Evolutionary conservation across 2,888 invertebrate genomes (phyloP).

Genomic region (Polylopha cassiicola): DNA sequence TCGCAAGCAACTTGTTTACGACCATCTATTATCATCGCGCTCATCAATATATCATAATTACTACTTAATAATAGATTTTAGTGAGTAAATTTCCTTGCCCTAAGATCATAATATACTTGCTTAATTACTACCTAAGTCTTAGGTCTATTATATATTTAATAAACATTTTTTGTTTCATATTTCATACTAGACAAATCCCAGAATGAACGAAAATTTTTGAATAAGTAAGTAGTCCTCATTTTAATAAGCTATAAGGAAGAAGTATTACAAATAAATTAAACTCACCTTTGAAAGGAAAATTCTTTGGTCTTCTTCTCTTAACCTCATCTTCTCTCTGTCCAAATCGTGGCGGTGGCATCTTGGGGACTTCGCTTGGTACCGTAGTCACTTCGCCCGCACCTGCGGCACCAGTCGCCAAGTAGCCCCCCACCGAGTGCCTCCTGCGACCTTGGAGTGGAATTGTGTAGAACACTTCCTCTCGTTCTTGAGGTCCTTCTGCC

Average conservation of each 20-base stretch:
- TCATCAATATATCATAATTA: conserved; percentile 44
- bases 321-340: conserved; percentile 57
- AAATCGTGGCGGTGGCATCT: conserved; percentile 71
- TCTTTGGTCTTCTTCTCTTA: conserved; percentile 59
- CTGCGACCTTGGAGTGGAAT: conserved; percentile 68
- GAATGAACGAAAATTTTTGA: too few species aligned
- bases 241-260: too few species aligned
- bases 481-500: conserved; percentile 60
- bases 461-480: conserved; percentile 80
- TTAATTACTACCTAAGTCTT: too few species aligned
- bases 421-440: conserved; percentile 83
- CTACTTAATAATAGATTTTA: conserved; percentile 63
- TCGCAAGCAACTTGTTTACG: conserved; percentile 65
- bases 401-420: conserved; percentile 68
- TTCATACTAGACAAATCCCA: too few species aligned
- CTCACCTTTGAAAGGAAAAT: conserved; percentile 67
- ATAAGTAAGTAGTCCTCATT: too few species aligned
- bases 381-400: conserved; percentile 63
- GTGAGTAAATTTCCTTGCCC: conserved; percentile 47
- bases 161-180: too few species aligned
- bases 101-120: too few species aligned
- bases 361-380: conserved; percentile 73
- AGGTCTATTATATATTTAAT: too few species aligned
- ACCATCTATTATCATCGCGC: conserved; percentile 52
- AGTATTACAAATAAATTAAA: conserved; percentile 1